Evolutionary conservation across 2,888 invertebrate genomes (phyloP).

Genomic region (Allygus modestus): DNA sequence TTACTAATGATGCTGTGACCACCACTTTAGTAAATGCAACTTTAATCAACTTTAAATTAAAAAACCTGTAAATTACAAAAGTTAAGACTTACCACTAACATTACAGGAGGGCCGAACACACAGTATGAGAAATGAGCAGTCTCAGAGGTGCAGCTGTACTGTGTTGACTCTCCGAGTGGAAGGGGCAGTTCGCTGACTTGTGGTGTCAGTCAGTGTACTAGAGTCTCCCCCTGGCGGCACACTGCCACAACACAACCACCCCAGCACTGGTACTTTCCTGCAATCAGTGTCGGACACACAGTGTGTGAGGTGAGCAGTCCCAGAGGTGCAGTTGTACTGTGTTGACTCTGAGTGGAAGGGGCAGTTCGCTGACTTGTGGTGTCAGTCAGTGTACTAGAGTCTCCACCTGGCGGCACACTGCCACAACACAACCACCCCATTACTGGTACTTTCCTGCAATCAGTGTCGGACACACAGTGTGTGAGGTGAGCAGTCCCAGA

Average conservation of each 20-base stretch:
- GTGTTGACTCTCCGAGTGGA: slow-evolving; percentile 57
- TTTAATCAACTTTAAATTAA: too few relatives aligned
- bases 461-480: background rate
- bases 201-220: slow-evolving; percentile 68
- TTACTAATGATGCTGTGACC: too few relatives aligned
- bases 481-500: slow-evolving; percentile 43
- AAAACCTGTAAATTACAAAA: too few relatives aligned
- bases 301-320: slow-evolving; percentile 46
- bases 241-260: slow-evolving; percentile 67
- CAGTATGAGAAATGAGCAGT: slow-evolving; percentile 18
- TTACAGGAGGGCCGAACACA: slow-evolving; percentile 27
- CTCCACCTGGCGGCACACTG: slow-evolving; percentile 58
- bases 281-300: slow-evolving; percentile 33
- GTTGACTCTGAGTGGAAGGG: slow-evolving; percentile 38
- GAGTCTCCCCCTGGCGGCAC: slow-evolving; percentile 64
- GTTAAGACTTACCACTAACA: slow-evolving; percentile 28
- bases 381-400: slow-evolving; percentile 68
- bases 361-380: slow-evolving; percentile 64
- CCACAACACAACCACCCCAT: slow-evolving; percentile 68
- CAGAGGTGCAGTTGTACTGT: slow-evolving; percentile 61
- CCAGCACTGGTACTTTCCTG: slow-evolving; percentile 68
- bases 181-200: slow-evolving; percentile 59
- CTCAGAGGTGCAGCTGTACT: slow-evolving; percentile 62
- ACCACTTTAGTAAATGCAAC: too few relatives aligned
- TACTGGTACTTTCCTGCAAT: slow-evolving; percentile 67